A percentile compares a stretch with the other conserved stretches of the same genome.
phyloP scores from a whole-genome alignment of 2,113 vertebrate species.

The Nothoprocta perdicaria region DNA sequence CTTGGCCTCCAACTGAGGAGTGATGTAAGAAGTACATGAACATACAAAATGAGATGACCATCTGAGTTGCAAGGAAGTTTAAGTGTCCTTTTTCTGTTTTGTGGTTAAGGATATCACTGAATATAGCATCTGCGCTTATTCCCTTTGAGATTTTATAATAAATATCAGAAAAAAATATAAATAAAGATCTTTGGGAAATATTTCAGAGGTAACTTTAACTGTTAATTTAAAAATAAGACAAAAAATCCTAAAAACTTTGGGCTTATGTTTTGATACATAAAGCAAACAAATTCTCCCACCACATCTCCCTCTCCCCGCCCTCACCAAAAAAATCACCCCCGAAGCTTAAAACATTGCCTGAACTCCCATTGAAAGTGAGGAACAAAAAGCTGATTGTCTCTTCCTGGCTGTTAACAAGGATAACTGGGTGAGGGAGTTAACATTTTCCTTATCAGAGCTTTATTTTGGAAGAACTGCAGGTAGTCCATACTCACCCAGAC shows the following conservation, averaged over 20 bases:
- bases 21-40: background rate
- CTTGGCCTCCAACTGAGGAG: background rate
- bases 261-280: background rate
- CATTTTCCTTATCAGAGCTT: background rate
- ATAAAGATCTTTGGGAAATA: slow-evolving; percentile 56
- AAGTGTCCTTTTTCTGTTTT: background rate
- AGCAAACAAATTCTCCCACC: background rate
- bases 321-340: background rate
- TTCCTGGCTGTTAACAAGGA: background rate
- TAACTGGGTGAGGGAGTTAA: background rate
- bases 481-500: background rate
- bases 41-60: background rate
- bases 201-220: slow-evolving; percentile 45
- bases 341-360: background rate
- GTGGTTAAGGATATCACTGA: background rate
- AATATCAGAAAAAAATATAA: background rate
- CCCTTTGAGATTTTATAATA: slow-evolving; percentile 3
- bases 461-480: background rate
- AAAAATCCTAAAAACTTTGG: background rate
- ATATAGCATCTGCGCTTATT: background rate
- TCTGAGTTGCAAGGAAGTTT: background rate
- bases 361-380: background rate
- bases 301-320: too few relatives aligned
- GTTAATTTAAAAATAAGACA: background rate
- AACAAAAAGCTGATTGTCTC: background rate